These are phyloP conservation scores for Cheilosia pagana DNA, from an alignment of 2,888 invertebrate species.

Conservation along the genomic window DNA sequence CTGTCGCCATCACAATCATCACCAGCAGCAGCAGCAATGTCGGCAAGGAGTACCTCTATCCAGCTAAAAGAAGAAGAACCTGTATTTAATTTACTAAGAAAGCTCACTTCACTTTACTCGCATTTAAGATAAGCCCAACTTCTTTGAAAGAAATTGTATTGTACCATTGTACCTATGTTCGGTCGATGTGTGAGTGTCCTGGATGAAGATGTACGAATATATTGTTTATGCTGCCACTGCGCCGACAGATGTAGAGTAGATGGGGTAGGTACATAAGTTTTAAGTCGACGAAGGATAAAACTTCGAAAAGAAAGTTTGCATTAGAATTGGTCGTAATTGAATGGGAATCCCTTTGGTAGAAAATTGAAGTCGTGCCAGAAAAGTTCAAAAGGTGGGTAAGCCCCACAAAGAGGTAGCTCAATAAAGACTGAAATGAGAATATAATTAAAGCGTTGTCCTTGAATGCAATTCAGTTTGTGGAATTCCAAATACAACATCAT, in stretches of 20 bases:
- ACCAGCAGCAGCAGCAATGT: not conserved
- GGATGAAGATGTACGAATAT: slow-evolving; percentile 12
- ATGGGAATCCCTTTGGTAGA: slow-evolving; percentile 43
- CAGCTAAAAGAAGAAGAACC: slow-evolving; percentile 5
- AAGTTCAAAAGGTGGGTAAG: slow-evolving; percentile 16
- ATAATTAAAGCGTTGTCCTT: slow-evolving; percentile 11
- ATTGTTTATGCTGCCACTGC: slow-evolving; percentile 14
- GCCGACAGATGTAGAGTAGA: not conserved
- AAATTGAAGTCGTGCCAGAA: slow-evolving; percentile 26
- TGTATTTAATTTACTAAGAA: slow-evolving; percentile 37
- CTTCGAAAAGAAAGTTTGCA: slow-evolving; percentile 35
- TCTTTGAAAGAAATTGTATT: slow-evolving; percentile 4
- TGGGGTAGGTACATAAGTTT: slow-evolving; percentile 6
- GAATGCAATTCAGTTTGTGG: slow-evolving; percentile 6
- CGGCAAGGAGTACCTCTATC: not conserved
- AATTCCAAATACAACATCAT: slow-evolving; percentile 17
- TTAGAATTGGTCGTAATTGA: slow-evolving; percentile 44
- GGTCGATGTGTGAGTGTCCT: not conserved
- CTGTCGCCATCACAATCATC: slow-evolving; percentile 7
- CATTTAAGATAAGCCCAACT: slow-evolving; percentile 24
- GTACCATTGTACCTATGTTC: not conserved
- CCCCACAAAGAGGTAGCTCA: not conserved
- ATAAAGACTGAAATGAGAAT: slow-evolving; percentile 7
- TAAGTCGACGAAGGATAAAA: slow-evolving; percentile 16
- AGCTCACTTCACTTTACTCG: slow-evolving; percentile 21